Evolutionary conservation across 2,113 vertebrate species (phyloP), one percentile per base, ranked within the genome.

Genomic region (Falcunculus frontatus): DNA sequence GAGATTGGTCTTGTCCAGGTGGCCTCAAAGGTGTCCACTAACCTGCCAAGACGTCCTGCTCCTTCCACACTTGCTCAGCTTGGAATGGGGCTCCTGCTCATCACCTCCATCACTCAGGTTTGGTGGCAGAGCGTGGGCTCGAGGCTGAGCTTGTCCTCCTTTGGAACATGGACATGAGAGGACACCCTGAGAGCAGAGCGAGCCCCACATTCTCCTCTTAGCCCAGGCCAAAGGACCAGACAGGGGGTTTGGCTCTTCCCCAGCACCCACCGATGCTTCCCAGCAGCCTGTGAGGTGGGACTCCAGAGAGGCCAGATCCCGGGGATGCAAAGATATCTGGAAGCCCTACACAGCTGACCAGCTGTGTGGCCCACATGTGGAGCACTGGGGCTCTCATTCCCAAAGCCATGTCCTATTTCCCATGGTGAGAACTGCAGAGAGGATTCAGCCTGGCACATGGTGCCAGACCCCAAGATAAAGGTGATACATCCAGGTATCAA

Each of bases 181-280:
- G 56, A 52, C 10, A 30, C 9, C 16, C 26, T 0, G 0, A 46
- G 18, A 63, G 33, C 42, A 63, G 16, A 52, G 11, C 0, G 3
- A 68, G 11, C 15, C 13, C 21, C 0, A 0, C 1, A 8, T 20
- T 81, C 32, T 49, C 39, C 44, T 37, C 27, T 84, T 33, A 64
- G 16, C 13, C 27, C 49, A 63, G 47, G 9, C 39, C 35, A 17
- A 19, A 5, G n/a, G 44, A 41, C 19, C 9, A 4, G 16, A 21
- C 26, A 44, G 60, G 4, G 16, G 6, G 2, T 26, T 30, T 65
- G 41, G 9, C 16, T 56, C 2, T 74, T 92, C 12, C 17, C 17
- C 42, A 46, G 25, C 17, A 55, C 15, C 13, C 30, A 41, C 22
- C 20, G 35, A 5, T 0, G 1, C 35, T 70, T 72, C 32, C 35